A percentile compares a stretch with the other conserved stretches of the same genome.
phyloP scores from a whole-genome alignment of 1,140 invertebrate genomes.

The Drosophila leontia region DNA sequence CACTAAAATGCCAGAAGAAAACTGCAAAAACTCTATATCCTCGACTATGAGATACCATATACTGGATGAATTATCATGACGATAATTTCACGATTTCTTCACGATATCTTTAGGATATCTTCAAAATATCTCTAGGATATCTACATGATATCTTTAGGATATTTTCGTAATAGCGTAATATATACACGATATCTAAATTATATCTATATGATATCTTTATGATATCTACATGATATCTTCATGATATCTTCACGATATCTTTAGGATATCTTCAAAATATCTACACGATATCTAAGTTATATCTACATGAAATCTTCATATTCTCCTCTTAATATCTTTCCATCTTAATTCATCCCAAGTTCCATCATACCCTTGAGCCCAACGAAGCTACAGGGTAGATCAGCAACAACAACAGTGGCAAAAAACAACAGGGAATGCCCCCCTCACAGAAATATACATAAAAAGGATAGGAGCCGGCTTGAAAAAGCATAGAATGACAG shows the following conservation, averaged over 20 bases:
- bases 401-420: constrained; percentile 20
- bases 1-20: constrained; percentile 55
- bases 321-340: neutral
- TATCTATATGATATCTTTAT: neutral
- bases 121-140: neutral
- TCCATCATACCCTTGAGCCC: constrained; percentile 1
- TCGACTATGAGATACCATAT: neutral
- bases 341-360: neutral
- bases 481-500: constrained; percentile 18
- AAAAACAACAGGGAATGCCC: constrained; percentile 18
- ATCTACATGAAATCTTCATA: neutral
- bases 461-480: neutral
- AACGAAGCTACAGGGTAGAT: constrained; percentile 14
- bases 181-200: neutral
- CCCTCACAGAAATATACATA: constrained; percentile 18
- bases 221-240: neutral
- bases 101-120: neutral
- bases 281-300: no score
- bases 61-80: neutral
- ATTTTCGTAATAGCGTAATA: no score
- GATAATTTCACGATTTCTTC: neutral
- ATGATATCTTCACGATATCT: neutral
- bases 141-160: neutral
- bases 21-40: no score
- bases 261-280: neutral